Evolutionary conservation across 1,140 invertebrate genomes (phyloP).

Genomic region (Melanaphis sacchari): DNA sequence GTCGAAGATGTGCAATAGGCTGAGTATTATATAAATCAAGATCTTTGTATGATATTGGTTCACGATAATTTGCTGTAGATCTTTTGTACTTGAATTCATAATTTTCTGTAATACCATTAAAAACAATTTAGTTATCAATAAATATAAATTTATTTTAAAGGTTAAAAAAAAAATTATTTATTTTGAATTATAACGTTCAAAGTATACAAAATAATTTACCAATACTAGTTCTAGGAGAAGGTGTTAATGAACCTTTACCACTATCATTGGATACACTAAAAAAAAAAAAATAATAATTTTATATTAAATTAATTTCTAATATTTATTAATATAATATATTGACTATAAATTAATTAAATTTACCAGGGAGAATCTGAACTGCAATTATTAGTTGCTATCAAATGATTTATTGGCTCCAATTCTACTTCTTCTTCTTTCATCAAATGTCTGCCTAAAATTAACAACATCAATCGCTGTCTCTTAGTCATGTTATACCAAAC

Average conservation of each 20-base stretch:
- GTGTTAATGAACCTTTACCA: slow-evolving; percentile 47
- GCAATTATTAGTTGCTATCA: not conserved
- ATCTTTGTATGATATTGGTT: slow-evolving; percentile 53
- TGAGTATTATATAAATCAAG: slow-evolving; percentile 60
- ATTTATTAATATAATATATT: not conserved
- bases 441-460: slow-evolving; percentile 74
- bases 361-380: slow-evolving; percentile 7
- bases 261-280: slow-evolving; percentile 41
- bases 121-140: not conserved
- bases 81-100: slow-evolving; percentile 39
- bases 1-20: slow-evolving; percentile 58
- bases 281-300: not conserved
- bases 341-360: not conserved
- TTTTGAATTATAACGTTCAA: not conserved
- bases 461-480: slow-evolving; percentile 80
- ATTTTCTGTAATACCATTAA: not conserved
- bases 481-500: slow-evolving; percentile 90
- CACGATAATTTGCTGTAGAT: slow-evolving; percentile 43
- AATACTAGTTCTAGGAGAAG: slow-evolving; percentile 23
- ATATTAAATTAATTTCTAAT: not conserved
- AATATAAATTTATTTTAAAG: not conserved
- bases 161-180: not conserved
- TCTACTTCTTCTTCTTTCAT: slow-evolving; percentile 57
- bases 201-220: slow-evolving; percentile 7
- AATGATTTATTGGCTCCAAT: slow-evolving; percentile 35